phyloP scores from a whole-genome alignment of 2,113 vertebrate species.

The Platysteira castanea region DNA sequence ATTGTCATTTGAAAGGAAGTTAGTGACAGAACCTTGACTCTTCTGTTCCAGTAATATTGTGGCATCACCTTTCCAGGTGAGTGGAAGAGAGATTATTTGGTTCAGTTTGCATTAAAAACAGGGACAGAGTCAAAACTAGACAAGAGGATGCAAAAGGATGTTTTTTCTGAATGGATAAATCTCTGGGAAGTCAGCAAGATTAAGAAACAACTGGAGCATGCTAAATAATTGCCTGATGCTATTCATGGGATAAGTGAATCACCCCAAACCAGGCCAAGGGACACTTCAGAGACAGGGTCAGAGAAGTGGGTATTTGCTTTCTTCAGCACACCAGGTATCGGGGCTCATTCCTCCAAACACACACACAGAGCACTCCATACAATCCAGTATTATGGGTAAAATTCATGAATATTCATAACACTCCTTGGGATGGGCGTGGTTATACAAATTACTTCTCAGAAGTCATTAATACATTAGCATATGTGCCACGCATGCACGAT shows the following conservation, averaged over 20 bases:
- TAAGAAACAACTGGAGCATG: background rate
- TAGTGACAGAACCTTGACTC: background rate
- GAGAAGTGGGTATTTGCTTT: too few relatives aligned
- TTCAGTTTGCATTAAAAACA: background rate
- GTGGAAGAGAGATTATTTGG: background rate
- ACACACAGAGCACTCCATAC: too few relatives aligned
- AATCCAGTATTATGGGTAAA: too few relatives aligned
- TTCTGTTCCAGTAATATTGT: background rate
- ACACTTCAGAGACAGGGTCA: too few relatives aligned
- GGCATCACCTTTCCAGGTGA: background rate
- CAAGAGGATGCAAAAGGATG: fast-evolving
- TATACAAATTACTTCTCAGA: too few relatives aligned
- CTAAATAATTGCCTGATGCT: background rate
- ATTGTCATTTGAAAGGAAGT: background rate
- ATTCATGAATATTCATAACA: too few relatives aligned
- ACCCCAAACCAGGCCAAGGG: too few relatives aligned
- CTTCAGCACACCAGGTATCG: too few relatives aligned
- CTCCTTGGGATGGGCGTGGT: too few relatives aligned
- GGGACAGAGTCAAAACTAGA: background rate
- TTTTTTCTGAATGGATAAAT: background rate
- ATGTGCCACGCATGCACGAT: too few relatives aligned
- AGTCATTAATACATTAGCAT: too few relatives aligned
- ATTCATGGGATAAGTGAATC: background rate
- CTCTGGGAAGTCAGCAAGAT: background rate
- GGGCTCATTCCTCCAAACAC: too few relatives aligned